Base-by-base conservation (phyloP, 2,888 invertebrate species). In the Ochropacha duplaris region DNA sequence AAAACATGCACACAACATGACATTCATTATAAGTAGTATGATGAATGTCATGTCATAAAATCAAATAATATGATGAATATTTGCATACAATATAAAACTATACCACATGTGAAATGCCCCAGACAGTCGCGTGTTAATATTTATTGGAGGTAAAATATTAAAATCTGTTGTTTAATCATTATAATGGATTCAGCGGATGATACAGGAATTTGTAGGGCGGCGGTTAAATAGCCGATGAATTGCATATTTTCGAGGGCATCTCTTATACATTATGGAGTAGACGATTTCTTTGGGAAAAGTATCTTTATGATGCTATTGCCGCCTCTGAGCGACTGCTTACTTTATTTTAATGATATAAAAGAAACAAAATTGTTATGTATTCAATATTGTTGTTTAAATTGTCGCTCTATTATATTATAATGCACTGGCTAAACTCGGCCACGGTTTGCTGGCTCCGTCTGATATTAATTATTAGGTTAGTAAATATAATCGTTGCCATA, bases 131-230 rank as follows among this genome's bases (percentile, higher is more conserved):
- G n/a, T n/a, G n/a, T n/a, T n/a, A n/a, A n/a, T n/a, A n/a, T n/a
- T n/a, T n/a, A n/a, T n/a, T n/a, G n/a, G n/a, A n/a, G 64, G 60
- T 64, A 62, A 69, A 65, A 60, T 70, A 61, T 57, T 64, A 69
- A 74, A 72, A 75, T 78, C 81, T 79, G 71, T 65, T 79, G 69
- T 83, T 83, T 83, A 83, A 85, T 83, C 83, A 74, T 81, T 82
- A 78, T 82, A 84, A 85, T 84, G 83, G 82, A 80, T 81, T 79
- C 74, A 12, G 12, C 31, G 24, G 50, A 66, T 58, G 59, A 57
- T 65, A 67, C 57, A 68, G 62, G 65, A 61, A 64, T 62, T 69
- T 65, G 44, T 24, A 36, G 62, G 61, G 61, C 59, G 39, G 61
- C 59, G 39, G 50, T 4, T 34, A 81, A 81, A 85, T 84, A 76